phyloP scores from a whole-genome alignment of 2,797 vertebrate species.

The Cacajao melanocephalus region DNA sequence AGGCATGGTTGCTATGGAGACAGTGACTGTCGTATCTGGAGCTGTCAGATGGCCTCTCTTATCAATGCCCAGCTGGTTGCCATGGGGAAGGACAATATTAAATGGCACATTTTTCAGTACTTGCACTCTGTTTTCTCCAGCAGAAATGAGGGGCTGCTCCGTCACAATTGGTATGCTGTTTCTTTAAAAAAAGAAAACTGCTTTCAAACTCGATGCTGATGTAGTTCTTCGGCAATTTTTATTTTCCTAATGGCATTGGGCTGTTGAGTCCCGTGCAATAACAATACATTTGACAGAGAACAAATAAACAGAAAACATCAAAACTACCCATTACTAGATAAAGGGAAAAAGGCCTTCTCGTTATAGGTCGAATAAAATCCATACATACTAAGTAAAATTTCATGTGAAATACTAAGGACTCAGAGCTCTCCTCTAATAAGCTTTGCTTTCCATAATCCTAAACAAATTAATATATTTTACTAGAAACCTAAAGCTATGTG shows the following conservation, averaged over 20 bases:
- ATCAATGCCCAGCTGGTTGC: conserved; percentile 90
- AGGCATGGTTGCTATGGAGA: conserved; percentile 94
- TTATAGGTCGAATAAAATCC: background rate
- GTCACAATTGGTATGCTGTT: conserved; percentile 86
- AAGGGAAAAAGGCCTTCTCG: background rate
- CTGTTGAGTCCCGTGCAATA: background rate
- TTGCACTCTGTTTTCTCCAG: conserved; percentile 93
- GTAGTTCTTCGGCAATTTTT: background rate
- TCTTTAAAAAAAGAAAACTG: conserved; percentile 78
- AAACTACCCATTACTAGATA: background rate
- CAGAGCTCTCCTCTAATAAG: background rate
- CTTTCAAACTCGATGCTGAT: background rate
- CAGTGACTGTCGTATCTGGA: conserved; percentile 95
- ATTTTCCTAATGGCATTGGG: background rate
- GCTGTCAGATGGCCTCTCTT: conserved; percentile 92
- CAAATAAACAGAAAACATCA: background rate
- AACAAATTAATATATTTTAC: background rate
- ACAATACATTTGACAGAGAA: background rate
- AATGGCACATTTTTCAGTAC: conserved; percentile 94
- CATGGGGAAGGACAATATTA: conserved; percentile 93
- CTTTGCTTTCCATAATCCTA: background rate
- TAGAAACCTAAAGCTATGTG: background rate
- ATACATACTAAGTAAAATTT: background rate
- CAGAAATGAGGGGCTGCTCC: conserved; percentile 86
- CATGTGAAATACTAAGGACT: background rate